phyloP scores from a whole-genome alignment of 1,140 invertebrate genomes.

The Drosophila jambulina region DNA sequence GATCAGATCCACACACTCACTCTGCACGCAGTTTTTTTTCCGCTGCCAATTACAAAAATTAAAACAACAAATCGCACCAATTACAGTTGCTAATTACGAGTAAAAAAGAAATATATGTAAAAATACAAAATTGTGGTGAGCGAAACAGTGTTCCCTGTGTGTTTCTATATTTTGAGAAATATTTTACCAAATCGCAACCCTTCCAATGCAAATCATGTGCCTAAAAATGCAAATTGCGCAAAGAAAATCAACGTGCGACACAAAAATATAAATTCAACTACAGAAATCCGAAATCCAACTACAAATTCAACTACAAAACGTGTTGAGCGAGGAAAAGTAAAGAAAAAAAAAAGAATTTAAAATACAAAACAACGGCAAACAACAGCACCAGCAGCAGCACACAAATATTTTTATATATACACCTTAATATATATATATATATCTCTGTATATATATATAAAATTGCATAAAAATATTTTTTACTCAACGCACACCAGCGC shows the following conservation, averaged over 20 bases:
- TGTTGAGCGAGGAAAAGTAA: slow-evolving; percentile 64
- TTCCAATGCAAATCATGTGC: slow-evolving; percentile 82
- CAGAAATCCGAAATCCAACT: slow-evolving; percentile 72
- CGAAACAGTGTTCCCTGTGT: slow-evolving; percentile 26
- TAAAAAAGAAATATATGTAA: not conserved
- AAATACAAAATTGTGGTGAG: slow-evolving; percentile 1
- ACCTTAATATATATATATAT: slow-evolving; percentile 51
- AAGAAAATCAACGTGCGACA: slow-evolving; percentile 81
- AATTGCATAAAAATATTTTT: slow-evolving; percentile 84
- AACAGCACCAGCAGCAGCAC: slow-evolving; percentile 35
- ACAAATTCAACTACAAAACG: slow-evolving; percentile 79
- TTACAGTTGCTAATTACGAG: not conserved
- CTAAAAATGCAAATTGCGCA: slow-evolving; percentile 82
- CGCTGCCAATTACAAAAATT: slow-evolving; percentile 7
- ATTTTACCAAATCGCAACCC: slow-evolving; percentile 70
- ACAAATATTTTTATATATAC: slow-evolving; percentile 61
- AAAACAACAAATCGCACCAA: not conserved
- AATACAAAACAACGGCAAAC: slow-evolving; percentile 49
- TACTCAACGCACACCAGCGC: slow-evolving; percentile 59
- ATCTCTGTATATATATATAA: slow-evolving; percentile 58
- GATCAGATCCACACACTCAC: slow-evolving; percentile 13
- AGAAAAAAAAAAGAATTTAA: slow-evolving; percentile 19
- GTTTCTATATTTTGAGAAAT: slow-evolving; percentile 58
- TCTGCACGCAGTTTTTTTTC: slow-evolving; percentile 40
- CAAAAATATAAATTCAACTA: slow-evolving; percentile 78